Conservation (phyloP, 1,140 invertebrate genomes). For the Drosophila arizonae region DNA sequence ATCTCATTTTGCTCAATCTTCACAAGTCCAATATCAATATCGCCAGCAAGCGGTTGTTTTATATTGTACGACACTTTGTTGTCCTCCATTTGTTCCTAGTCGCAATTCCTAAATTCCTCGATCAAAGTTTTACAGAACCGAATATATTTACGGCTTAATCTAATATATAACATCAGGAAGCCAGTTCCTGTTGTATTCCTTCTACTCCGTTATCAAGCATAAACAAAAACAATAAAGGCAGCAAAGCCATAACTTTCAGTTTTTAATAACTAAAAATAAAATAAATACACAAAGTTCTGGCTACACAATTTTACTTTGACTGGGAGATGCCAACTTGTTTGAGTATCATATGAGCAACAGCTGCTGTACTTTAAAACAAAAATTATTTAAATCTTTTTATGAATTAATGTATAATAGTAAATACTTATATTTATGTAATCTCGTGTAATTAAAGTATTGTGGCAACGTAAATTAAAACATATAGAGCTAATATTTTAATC, state of each 20-base stretch:
- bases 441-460: background rate
- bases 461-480: background rate
- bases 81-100: slow-evolving; percentile 16
- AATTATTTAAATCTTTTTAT: background rate
- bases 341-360: background rate
- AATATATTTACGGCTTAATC: background rate
- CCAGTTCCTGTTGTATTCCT: background rate
- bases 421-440: background rate
- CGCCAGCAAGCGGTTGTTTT: background rate
- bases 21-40: slow-evolving; percentile 19
- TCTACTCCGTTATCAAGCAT: background rate
- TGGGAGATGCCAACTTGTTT: slow-evolving; percentile 9
- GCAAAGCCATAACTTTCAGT: slow-evolving; percentile 8
- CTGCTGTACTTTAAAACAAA: background rate
- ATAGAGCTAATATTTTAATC: background rate
- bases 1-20: slow-evolving; percentile 6
- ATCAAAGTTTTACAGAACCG: background rate
- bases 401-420: background rate
- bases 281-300: background rate
- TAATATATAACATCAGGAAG: background rate
- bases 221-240: background rate
- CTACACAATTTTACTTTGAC: background rate
- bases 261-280: background rate
- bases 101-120: background rate
- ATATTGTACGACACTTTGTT: background rate